Base-by-base conservation (phyloP, 2,888 invertebrate species). In the Ophion ventricosus region DNA sequence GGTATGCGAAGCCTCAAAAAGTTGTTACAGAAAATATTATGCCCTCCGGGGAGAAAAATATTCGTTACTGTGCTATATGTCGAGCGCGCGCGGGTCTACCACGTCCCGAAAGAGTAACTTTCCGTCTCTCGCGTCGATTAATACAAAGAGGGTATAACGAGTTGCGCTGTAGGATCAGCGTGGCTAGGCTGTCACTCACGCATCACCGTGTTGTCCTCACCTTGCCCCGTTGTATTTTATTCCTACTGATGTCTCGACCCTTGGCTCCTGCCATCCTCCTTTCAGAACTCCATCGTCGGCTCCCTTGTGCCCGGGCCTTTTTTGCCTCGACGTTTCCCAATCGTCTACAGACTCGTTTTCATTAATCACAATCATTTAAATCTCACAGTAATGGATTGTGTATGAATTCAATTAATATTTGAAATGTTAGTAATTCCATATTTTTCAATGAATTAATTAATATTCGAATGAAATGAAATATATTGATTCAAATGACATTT, bases 21-120 rank as follows among this genome's bases (percentile, higher is more conserved):
- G 84, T 84, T 84, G 49, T 75, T 57, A 54, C 26, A 81, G 66
- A 78, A 84, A 84, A 84, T 82, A 81, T 79, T 81, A 54, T 81
- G 49, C 26, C n/a, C 49, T 23, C 14, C 2, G 23, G 26, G 49
- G 56, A 35, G 35, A 20, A 70, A 69, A 76, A 74, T 66, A 69
- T 80, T 61, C 63, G 69, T 69, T 69, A 61, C 14, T 73, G 63
- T 29, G 29, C 2, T 7, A 8, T 23, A 57, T 5, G 57, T 57
- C 57, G n/a, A n/a, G 57, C 20, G 57, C 2, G 17, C 1, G 26
- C 25, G 26, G 26, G 29, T 63, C 8, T 29, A 63, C 17, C 26
- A 14, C 26, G 64, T 40, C 4, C 43, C 23, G 20, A 49, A 14
- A 23, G 26, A 43, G 20, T 40, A 29, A 66, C 29, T 8, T 40